Conservation (phyloP, 37 sponge, comb jelly and placozoan species). For the Aphrocallistes beatrix region DNA sequence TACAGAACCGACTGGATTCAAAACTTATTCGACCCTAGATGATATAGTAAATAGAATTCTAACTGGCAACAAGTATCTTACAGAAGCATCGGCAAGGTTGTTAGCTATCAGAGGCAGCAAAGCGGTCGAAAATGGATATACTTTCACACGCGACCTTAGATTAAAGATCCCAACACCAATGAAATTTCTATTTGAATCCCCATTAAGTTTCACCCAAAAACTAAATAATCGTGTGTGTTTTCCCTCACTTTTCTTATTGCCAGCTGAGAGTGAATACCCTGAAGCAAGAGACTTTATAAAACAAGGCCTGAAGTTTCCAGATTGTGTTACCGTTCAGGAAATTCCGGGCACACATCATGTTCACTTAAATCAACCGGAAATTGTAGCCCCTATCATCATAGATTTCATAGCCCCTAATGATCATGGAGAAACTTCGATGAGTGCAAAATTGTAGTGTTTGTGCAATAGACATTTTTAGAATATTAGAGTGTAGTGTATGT, state of each 20-base stretch:
- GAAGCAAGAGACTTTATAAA: background rate
- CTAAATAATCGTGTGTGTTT: background rate
- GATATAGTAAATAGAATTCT: conserved; percentile 29
- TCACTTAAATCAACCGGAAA: conserved; percentile 28
- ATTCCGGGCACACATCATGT: conserved; percentile 35
- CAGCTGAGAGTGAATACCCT: background rate
- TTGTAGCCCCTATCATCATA: background rate
- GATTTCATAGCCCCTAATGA: background rate
- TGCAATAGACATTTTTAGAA: too few species aligned
- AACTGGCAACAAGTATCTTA: conserved; percentile 21
- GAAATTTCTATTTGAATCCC: background rate
- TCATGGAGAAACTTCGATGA: too few species aligned
- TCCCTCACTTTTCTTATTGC: background rate
- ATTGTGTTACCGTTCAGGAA: conserved; percentile 13
- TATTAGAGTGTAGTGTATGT: background rate
- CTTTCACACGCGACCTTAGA: conserved; percentile 41
- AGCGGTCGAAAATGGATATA: conserved; percentile 25
- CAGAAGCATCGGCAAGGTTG: conserved; percentile 18
- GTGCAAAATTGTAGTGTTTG: too few species aligned
- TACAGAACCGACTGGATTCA: background rate
- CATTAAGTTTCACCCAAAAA: background rate
- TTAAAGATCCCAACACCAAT: conserved; percentile 20
- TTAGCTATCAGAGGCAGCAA: conserved; percentile 24
- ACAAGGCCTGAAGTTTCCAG: background rate
- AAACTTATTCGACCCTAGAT: conserved; percentile 41